Conservation (phyloP, 2,888 invertebrate genomes). For the Ephialtes manifestator region DNA sequence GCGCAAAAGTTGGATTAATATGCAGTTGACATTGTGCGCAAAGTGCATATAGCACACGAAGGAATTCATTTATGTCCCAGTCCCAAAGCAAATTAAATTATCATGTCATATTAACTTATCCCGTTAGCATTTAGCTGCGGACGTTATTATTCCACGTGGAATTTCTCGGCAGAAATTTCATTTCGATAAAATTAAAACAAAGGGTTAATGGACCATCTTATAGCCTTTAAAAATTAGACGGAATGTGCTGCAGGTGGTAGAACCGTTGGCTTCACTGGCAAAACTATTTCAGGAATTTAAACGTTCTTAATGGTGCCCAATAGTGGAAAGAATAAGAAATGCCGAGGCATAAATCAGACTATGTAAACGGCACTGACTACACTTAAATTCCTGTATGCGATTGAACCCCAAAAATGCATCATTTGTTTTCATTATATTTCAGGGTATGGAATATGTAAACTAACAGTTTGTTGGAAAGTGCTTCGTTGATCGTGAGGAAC, state of each 20-base stretch:
- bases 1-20: neutral
- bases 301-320: slow-evolving; percentile 36
- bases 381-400: neutral
- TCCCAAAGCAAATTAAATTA: slow-evolving; percentile 37
- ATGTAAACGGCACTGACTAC: neutral
- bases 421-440: neutral
- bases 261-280: slow-evolving; percentile 7
- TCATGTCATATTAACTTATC: slow-evolving; percentile 36
- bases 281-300: slow-evolving; percentile 64
- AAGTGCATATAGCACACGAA: neutral
- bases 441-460: neutral
- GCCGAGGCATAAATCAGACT: neutral
- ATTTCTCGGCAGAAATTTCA: slow-evolving; percentile 51
- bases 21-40: slow-evolving; percentile 7
- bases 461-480: neutral
- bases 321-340: neutral
- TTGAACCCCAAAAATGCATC: neutral
- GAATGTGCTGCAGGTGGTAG: slow-evolving; percentile 38
- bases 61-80: slow-evolving; percentile 2
- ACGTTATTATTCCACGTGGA: slow-evolving; percentile 49
- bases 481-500: slow-evolving; percentile 14
- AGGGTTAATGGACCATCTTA: neutral
- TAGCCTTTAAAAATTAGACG: slow-evolving; percentile 24
- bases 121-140: neutral
- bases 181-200: slow-evolving; percentile 59